phyloP scores from a whole-genome alignment of 1,140 invertebrate species.

The Andrena cerasifolii region DNA sequence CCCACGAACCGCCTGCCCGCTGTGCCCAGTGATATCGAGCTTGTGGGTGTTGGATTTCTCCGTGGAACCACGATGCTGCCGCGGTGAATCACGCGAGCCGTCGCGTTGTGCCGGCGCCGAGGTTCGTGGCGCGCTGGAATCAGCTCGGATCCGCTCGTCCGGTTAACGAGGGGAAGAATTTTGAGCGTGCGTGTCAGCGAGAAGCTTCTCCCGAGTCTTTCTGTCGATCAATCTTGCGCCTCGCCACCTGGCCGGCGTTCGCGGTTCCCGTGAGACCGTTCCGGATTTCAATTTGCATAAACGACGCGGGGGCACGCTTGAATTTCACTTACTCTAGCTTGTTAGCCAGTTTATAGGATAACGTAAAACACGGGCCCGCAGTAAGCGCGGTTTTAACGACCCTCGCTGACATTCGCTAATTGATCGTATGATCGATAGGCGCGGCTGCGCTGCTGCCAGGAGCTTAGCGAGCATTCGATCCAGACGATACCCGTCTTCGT shows the following conservation, averaged over 20 bases:
- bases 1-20: constrained; percentile 37
- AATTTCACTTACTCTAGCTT: background rate
- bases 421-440: constrained; percentile 13
- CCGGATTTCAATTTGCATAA: constrained; percentile 22
- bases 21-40: background rate
- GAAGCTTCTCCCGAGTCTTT: background rate
- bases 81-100: background rate
- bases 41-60: background rate
- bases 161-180: background rate
- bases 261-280: background rate
- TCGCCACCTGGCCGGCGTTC: background rate
- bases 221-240: background rate
- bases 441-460: background rate
- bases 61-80: no score
- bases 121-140: no score
- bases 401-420: constrained; percentile 14
- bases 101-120: no score
- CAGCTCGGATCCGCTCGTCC: background rate
- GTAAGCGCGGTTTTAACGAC: background rate
- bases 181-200: background rate
- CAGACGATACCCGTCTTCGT: background rate
- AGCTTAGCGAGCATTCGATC: background rate
- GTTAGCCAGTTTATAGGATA: constrained; percentile 9
- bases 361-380: background rate
- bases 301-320: background rate